Percentiles rank a stretch among this genome's conserved stretches.
Conservation (phyloP, 2,888 invertebrate genomes). For the Raillietiella orientalis region DNA sequence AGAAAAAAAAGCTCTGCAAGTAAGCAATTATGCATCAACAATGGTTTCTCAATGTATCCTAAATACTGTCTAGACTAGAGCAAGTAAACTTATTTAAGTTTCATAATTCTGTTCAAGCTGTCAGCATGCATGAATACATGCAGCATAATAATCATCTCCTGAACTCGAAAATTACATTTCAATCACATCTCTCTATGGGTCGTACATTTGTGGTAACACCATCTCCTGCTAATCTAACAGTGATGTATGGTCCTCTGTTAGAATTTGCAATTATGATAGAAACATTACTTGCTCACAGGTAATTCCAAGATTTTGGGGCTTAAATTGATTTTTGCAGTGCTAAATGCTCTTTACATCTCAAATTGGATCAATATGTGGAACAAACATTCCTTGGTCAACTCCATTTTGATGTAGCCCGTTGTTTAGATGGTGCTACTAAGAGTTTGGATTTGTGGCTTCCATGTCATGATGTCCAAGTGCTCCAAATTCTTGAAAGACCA, state of each 20-base stretch:
- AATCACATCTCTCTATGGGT: too few species aligned
- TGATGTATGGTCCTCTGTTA: constrained; percentile 47
- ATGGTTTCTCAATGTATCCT: too few species aligned
- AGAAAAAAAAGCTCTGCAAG: constrained; percentile 1
- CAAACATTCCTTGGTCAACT: constrained; percentile 51
- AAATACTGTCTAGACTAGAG: too few species aligned
- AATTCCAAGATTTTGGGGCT: constrained; percentile 4
- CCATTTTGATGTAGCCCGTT: constrained; percentile 24
- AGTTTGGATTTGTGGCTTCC: constrained; percentile 46
- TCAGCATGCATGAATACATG: too few species aligned
- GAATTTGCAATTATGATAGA: constrained; percentile 10
- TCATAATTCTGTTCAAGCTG: too few species aligned
- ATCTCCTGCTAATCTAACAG: constrained; percentile 34
- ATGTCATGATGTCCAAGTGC: constrained; percentile 12
- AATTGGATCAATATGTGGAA: constrained; percentile 54
- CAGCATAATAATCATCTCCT: too few species aligned
- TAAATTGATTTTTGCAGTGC: constrained; percentile 10
- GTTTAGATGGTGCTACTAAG: constrained; percentile 34
- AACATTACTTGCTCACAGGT: constrained; percentile 3
- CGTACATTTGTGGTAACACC: too few species aligned
- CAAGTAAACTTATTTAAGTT: too few species aligned
- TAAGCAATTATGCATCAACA: too few species aligned
- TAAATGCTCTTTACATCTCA: constrained; percentile 43
- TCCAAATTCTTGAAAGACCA: neutral
- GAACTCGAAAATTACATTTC: too few species aligned